These are phyloP conservation scores for Bufo gargarizans DNA, from an alignment of 2,113 vertebrate species.

Conservation along the genomic window DNA sequence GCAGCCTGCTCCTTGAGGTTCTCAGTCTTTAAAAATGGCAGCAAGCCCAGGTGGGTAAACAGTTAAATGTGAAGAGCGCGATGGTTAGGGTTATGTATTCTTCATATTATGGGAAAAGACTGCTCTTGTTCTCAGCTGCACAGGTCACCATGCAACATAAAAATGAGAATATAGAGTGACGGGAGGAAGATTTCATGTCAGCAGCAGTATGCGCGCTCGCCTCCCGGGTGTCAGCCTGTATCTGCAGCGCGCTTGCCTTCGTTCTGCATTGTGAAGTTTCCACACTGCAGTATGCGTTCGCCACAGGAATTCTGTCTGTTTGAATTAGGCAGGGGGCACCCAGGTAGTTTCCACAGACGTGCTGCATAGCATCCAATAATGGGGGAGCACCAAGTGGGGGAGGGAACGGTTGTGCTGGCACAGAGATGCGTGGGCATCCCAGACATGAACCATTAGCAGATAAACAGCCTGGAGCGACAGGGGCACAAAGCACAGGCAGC, in stretches of 20 bases:
- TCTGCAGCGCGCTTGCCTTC: not conserved
- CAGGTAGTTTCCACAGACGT: constrained; percentile 41
- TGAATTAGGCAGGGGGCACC: constrained; percentile 25
- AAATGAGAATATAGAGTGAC: constrained; percentile 18
- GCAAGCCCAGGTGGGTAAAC: not conserved
- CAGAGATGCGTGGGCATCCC: constrained; percentile 43
- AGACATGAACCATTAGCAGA: constrained; percentile 56
- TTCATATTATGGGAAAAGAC: not conserved
- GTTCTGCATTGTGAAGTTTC: constrained; percentile 37
- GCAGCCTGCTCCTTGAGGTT: not conserved
- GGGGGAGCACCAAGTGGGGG: constrained; percentile 49
- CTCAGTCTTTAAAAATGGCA: not conserved
- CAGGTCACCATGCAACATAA: not conserved
- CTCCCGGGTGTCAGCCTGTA: constrained; percentile 16
- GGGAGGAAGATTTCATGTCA: not conserved
- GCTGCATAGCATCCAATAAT: constrained; percentile 41
- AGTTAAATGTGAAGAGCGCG: not conserved
- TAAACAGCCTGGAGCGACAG: constrained; percentile 55
- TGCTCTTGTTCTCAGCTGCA: not conserved
- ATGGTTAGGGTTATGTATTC: not conserved
- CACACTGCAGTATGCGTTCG: constrained; percentile 42
- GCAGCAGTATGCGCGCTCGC: not conserved
- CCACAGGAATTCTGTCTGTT: constrained; percentile 33
- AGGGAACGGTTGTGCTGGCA: constrained; percentile 11
- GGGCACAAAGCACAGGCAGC: constrained; percentile 37